Evolutionary conservation across 2,113 vertebrate genomes (phyloP).

Genomic region (Dipodomys merriami): DNA sequence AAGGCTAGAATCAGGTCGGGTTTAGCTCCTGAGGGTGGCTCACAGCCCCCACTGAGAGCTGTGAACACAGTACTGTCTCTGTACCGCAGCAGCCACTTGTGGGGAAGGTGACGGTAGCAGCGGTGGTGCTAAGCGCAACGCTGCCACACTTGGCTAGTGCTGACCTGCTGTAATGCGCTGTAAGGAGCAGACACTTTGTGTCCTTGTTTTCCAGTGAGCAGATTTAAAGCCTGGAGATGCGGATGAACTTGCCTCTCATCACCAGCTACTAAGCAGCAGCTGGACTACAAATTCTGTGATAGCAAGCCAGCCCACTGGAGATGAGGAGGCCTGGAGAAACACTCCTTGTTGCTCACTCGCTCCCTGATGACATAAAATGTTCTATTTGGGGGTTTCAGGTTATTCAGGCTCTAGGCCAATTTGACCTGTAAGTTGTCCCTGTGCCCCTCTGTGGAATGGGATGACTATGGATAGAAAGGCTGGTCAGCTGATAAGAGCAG

Average conservation of each 20-base stretch:
- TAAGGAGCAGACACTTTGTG: not conserved
- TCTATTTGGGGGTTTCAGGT: conserved; percentile 53
- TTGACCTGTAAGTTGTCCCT: conserved; percentile 50
- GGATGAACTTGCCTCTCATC: not conserved
- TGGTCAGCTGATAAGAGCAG: conserved; percentile 54
- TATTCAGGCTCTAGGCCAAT: conserved; percentile 53
- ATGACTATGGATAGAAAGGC: conserved; percentile 57
- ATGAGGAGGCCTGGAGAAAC: not conserved
- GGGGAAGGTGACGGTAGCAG: not conserved
- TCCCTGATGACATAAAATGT: conserved; percentile 33
- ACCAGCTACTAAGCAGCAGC: not conserved
- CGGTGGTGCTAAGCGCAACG: too few relatives aligned
- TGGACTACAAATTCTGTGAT: not conserved
- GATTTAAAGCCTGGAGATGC: not conserved
- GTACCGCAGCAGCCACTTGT: not conserved
- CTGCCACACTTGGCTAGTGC: too few relatives aligned
- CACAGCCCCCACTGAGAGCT: not conserved
- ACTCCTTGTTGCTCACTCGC: not conserved
- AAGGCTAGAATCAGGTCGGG: not conserved
- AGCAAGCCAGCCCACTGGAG: not conserved
- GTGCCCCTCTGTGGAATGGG: conserved; percentile 35
- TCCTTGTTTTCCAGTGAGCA: conserved; percentile 20
- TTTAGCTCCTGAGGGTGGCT: not conserved
- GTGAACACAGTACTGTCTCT: not conserved
- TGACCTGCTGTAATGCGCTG: too few relatives aligned